A percentile compares a stretch with the other conserved stretches of the same genome.
These are phyloP conservation scores for Diabrotica balteata DNA, from an alignment of 2,888 invertebrate genomes.

Conservation along the genomic window DNA sequence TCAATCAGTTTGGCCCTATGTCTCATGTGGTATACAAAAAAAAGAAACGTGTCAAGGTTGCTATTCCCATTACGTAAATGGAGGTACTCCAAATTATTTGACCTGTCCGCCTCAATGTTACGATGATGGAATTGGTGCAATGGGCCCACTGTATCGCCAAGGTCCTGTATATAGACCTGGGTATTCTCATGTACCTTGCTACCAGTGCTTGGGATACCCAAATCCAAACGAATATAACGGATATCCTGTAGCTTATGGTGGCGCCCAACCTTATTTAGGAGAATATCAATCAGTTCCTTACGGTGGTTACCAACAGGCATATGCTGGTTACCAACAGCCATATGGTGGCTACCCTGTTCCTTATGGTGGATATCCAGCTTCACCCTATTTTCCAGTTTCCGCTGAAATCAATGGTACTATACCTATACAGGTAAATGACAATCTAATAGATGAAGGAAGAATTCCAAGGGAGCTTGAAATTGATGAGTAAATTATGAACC, in stretches of 20 bases:
- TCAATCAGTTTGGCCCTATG: constrained; percentile 56
- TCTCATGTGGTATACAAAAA: constrained; percentile 49
- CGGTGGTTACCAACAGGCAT: background rate
- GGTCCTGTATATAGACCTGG: constrained; percentile 51
- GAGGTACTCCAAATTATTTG: constrained; percentile 33
- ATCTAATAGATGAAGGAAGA: constrained; percentile 6
- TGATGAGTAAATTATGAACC: constrained; percentile 34
- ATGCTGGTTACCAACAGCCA: background rate
- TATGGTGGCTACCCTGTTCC: background rate
- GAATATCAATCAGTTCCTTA: background rate
- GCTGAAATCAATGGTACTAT: background rate
- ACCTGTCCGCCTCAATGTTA: constrained; percentile 51
- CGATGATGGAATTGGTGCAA: constrained; percentile 49
- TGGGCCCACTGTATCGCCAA: constrained; percentile 52
- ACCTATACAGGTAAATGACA: background rate
- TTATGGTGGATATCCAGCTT: background rate
- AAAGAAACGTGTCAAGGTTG: constrained; percentile 53
- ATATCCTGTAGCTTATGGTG: background rate
- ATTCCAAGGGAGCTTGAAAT: constrained; percentile 34
- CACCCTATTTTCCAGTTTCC: background rate
- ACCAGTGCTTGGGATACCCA: constrained; percentile 20
- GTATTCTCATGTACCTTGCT: constrained; percentile 44
- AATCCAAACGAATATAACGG: constrained; percentile 19
- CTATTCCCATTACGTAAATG: constrained; percentile 51
- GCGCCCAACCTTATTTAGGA: background rate